Evolutionary conservation across 2,797 vertebrate species (phyloP), one percentile per base, ranked within the genome.

Genomic region (Crax fasciolata): DNA sequence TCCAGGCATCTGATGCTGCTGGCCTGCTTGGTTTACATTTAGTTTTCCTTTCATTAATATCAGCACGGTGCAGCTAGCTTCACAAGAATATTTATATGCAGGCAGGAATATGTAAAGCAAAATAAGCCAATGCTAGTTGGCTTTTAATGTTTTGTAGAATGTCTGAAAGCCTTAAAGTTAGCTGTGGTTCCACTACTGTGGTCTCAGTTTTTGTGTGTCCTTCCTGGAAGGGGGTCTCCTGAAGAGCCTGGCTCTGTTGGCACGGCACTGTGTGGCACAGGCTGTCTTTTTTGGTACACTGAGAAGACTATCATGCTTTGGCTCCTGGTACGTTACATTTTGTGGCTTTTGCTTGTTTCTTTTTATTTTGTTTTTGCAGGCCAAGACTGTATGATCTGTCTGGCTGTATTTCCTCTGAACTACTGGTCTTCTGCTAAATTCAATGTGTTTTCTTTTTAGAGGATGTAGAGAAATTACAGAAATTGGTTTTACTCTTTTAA

Each of bases 121-220:
- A 92, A 70, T 30, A 59, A 72, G 27, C 11, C 13, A 5, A 14
- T 43, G 38, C 7, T 13, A 52, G 15, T 12, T 58, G 25, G 3
- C 43, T 76, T 63, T 14, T 59, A 67, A 28, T 87, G 59, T 28
- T 70, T 59, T 74, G 1, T 23, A 84, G 52, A 19, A 61, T 17
- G 46, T 51, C 11, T 35, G 30, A n/a, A 73, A 61, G 49, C 41
- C 25, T 76, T 3, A 12, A 70, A 74, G 35, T 83, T 27, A 20
- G 0, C 0, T 28, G 13, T 61, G 38, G 55, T 57, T 87, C 32
- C 10, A 18, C 4, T 74, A 16, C 0, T 2, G 5, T 35, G 38
- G 4, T 63, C 7, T 76, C 16, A 3, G 4, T 59, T 88, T 68
- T 59, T 12, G 43, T 58, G 43, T 49, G 20, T 39, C 35, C 32